A percentile compares a stretch with the other conserved stretches of the same genome.
Conservation (phyloP, 1,140 invertebrate genomes). For the Campoletis sonorensis region DNA sequence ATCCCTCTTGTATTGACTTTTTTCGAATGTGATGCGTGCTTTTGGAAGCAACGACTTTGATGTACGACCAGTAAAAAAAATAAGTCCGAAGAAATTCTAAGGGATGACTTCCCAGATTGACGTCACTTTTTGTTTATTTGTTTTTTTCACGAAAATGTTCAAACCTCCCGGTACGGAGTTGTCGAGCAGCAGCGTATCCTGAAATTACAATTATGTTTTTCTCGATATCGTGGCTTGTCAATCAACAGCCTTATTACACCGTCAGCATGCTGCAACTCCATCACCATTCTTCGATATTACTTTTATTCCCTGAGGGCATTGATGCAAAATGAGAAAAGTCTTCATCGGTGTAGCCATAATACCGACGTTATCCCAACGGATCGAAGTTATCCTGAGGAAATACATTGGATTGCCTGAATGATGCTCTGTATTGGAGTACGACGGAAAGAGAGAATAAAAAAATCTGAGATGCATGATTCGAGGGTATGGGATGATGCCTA, state of each 20-base stretch:
- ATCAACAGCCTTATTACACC: conserved; percentile 8
- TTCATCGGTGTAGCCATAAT: background rate
- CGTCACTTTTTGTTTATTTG: too few relatives aligned
- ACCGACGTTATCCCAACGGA: conserved; percentile 18
- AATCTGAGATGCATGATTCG: conserved; percentile 37
- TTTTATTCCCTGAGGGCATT: conserved; percentile 5
- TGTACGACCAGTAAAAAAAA: too few relatives aligned
- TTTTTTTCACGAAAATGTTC: background rate
- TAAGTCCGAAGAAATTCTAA: too few relatives aligned
- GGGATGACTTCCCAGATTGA: too few relatives aligned
- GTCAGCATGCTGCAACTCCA: background rate
- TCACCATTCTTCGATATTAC: conserved; percentile 29
- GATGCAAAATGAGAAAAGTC: conserved; percentile 19
- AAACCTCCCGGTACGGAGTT: background rate
- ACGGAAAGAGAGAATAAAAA: conserved; percentile 2
- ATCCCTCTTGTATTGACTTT: background rate
- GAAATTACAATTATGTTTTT: background rate
- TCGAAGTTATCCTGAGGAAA: conserved; percentile 23
- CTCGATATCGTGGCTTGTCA: background rate
- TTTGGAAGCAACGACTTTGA: too few relatives aligned
- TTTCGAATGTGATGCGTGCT: background rate
- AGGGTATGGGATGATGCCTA: conserved; percentile 12
- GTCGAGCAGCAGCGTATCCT: background rate
- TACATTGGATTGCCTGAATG: conserved; percentile 12
- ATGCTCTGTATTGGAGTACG: background rate